Evolutionary conservation across 2,797 vertebrate genomes (phyloP).

Genomic region (Alectoris magna): DNA sequence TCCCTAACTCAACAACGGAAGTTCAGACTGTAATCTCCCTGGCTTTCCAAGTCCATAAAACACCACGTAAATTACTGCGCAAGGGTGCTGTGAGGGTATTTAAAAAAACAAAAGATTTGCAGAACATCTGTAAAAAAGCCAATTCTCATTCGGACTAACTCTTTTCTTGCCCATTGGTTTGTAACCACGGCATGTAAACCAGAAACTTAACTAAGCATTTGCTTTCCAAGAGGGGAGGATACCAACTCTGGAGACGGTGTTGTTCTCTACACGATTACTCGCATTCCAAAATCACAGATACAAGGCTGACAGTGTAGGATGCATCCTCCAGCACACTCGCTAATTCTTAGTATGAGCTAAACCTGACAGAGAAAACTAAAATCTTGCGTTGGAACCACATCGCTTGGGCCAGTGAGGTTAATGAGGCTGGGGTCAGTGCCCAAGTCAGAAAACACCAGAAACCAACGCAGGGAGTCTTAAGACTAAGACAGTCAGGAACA

Average conservation of each 20-base stretch:
- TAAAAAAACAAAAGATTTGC: not conserved
- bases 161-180: not conserved
- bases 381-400: not conserved
- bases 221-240: not conserved
- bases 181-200: not conserved
- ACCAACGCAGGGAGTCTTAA: fast-evolving
- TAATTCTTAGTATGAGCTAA: not conserved
- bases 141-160: fast-evolving
- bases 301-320: fast-evolving
- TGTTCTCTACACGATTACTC: not conserved
- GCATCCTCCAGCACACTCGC: fast-evolving
- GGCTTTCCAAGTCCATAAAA: not conserved
- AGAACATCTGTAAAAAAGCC: not conserved
- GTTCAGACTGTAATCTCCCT: not conserved
- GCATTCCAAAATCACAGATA: not conserved
- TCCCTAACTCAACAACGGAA: not conserved
- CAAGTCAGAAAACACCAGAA: not conserved
- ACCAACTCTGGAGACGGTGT: not conserved
- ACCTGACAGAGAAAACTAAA: not conserved
- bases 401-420: not conserved
- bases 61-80: not conserved
- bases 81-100: not conserved
- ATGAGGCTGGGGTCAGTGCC: not conserved
- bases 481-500: not conserved
- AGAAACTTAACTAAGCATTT: not conserved